A percentile compares a stretch with the other conserved stretches of the same genome.
These are phyloP conservation scores for Polyploca ridens DNA, from an alignment of 2,888 invertebrate species.

Conservation along the genomic window DNA sequence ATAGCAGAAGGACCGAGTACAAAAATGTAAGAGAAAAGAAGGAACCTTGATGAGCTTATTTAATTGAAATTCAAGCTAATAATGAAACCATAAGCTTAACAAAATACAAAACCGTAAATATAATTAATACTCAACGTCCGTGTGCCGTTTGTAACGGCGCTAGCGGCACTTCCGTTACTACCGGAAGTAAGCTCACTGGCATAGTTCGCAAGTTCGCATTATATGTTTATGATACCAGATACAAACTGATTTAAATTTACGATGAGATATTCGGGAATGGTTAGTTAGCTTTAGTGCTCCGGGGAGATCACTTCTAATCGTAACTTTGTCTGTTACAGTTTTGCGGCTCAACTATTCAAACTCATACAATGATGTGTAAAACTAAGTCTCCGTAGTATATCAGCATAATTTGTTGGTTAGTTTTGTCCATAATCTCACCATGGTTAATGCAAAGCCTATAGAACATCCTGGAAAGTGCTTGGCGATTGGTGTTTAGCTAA, in stretches of 20 bases:
- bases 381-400: too few species aligned
- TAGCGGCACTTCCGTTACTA: neutral
- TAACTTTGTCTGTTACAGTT: neutral
- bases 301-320: neutral
- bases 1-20: too few species aligned
- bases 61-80: too few species aligned
- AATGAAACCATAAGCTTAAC: too few species aligned
- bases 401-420: too few species aligned
- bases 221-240: neutral
- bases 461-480: too few species aligned
- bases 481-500: too few species aligned
- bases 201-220: neutral
- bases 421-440: too few species aligned
- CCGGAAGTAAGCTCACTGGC: neutral
- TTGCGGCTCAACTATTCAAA: neutral
- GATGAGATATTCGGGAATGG: neutral
- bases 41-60: too few species aligned
- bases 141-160: conserved; percentile 5
- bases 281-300: neutral
- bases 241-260: conserved; percentile 1
- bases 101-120: neutral
- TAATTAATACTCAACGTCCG: conserved; percentile 1
- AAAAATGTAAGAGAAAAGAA: too few species aligned
- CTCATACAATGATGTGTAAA: too few species aligned
- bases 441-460: too few species aligned